These are phyloP conservation scores for Oenanthe oenanthe DNA, from an alignment of 2,113 vertebrate genomes.

Conservation along the genomic window DNA sequence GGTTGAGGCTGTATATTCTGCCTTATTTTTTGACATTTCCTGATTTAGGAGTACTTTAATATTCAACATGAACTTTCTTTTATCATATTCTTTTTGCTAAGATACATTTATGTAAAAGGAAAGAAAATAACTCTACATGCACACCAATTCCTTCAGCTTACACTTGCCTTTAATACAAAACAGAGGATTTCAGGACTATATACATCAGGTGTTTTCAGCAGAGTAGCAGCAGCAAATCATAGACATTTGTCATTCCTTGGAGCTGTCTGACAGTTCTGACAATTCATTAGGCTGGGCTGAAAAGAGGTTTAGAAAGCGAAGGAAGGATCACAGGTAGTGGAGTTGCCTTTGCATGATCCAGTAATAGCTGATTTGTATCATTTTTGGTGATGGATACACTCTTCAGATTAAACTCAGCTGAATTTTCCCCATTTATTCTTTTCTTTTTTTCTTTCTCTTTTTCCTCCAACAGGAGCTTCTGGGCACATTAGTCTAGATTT, in stretches of 20 bases:
- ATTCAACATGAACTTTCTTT: neutral
- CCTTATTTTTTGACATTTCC: neutral
- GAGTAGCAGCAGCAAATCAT: slow-evolving; percentile 82
- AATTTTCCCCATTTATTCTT: slow-evolving; percentile 11
- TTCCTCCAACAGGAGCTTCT: neutral
- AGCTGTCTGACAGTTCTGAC: slow-evolving; percentile 86
- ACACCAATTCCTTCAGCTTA: slow-evolving; percentile 73
- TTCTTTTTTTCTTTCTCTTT: neutral
- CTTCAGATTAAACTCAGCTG: slow-evolving; percentile 74
- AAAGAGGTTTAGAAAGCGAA: slow-evolving; percentile 82
- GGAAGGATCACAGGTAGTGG: slow-evolving; percentile 77
- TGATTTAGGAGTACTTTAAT: neutral
- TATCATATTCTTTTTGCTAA: slow-evolving; percentile 8
- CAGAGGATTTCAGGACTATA: slow-evolving; percentile 74
- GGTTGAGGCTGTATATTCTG: neutral
- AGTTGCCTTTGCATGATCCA: slow-evolving; percentile 78
- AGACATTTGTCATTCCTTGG: slow-evolving; percentile 87
- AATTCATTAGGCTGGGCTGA: slow-evolving; percentile 85
- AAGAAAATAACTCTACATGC: slow-evolving; percentile 64
- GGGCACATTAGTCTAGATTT: neutral
- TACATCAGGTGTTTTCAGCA: slow-evolving; percentile 81
- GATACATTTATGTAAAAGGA: neutral
- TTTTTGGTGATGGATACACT: slow-evolving; percentile 80
- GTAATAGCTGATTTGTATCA: slow-evolving; percentile 84
- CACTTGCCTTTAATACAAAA: slow-evolving; percentile 76